Evolutionary conservation across 2,888 invertebrate genomes (phyloP).

Genomic region (Craniophora ligustri): DNA sequence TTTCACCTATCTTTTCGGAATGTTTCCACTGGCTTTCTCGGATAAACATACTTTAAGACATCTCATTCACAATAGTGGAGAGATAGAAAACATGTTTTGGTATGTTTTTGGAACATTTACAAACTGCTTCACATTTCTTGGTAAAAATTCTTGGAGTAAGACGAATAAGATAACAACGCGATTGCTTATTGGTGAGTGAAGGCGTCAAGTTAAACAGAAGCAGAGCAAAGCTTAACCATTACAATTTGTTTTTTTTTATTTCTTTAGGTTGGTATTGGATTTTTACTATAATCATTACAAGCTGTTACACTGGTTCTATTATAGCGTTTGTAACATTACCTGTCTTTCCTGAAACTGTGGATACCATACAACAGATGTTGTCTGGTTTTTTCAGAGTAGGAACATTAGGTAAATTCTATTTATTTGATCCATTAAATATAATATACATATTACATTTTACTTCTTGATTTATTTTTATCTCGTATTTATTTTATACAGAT

Average conservation of each 20-base stretch:
- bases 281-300: slow-evolving; percentile 95
- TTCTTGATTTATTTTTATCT: neutral
- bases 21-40: slow-evolving; percentile 93
- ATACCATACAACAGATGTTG: slow-evolving; percentile 90
- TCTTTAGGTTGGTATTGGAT: slow-evolving; percentile 93
- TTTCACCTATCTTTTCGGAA: slow-evolving; percentile 91
- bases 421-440: neutral
- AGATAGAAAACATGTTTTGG: slow-evolving; percentile 96
- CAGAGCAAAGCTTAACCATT: neutral
- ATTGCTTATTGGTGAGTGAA: slow-evolving; percentile 90
- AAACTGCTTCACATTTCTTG: slow-evolving; percentile 92
- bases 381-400: slow-evolving; percentile 91
- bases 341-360: slow-evolving; percentile 92
- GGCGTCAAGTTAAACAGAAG: slow-evolving; percentile 46
- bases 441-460: neutral
- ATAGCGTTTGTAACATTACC: slow-evolving; percentile 95
- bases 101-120: slow-evolving; percentile 96
- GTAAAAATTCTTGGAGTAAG: slow-evolving; percentile 92
- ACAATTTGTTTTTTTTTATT: neutral
- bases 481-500: slow-evolving; percentile 76
- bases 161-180: slow-evolving; percentile 91
- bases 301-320: slow-evolving; percentile 95
- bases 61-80: slow-evolving; percentile 91
- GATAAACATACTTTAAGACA: slow-evolving; percentile 91
- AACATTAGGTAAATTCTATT: slow-evolving; percentile 89